Conservation (phyloP, 2,113 vertebrate genomes). For the Neogale vison region DNA sequence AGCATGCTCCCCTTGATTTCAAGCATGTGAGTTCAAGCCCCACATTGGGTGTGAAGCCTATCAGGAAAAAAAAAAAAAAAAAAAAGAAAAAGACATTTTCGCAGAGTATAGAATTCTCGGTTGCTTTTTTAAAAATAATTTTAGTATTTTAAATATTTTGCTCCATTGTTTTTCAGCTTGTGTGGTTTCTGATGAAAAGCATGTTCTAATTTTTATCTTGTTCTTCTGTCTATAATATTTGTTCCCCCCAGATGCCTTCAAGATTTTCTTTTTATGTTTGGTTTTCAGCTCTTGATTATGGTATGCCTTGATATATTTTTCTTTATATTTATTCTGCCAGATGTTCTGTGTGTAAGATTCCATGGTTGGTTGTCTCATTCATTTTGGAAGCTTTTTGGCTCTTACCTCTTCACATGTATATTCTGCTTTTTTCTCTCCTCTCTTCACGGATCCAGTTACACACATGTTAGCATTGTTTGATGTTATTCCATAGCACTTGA, state of each 20-base stretch:
- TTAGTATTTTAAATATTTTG: background rate
- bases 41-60: background rate
- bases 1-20: background rate
- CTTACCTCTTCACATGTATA: background rate
- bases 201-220: background rate
- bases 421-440: background rate
- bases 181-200: background rate
- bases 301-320: background rate
- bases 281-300: background rate
- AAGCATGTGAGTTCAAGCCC: background rate
- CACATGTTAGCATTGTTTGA: background rate
- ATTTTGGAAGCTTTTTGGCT: background rate
- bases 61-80: background rate
- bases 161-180: background rate
- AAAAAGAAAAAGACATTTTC: background rate
- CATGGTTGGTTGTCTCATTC: background rate
- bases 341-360: background rate
- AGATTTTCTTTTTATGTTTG: background rate
- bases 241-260: background rate
- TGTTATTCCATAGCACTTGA: background rate
- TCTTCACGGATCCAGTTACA: background rate
- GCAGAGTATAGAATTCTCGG: background rate
- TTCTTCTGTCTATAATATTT: background rate
- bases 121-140: background rate
- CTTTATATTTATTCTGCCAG: background rate